These are phyloP conservation scores for Tanytarsus gracilentus DNA, from an alignment of 2,888 invertebrate genomes.

Conservation along the genomic window DNA sequence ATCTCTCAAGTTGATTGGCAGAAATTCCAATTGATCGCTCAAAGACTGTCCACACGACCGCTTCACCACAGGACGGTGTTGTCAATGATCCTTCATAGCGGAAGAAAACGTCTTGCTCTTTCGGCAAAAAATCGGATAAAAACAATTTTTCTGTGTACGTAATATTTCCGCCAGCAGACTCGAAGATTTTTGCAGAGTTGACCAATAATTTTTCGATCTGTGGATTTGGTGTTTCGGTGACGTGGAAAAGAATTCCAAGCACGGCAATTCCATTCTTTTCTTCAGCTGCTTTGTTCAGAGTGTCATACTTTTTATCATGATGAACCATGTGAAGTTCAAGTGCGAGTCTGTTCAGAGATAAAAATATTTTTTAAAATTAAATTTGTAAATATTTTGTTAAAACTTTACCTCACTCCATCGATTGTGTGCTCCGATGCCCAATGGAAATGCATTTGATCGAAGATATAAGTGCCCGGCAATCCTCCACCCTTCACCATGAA, in stretches of 20 bases:
- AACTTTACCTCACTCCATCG: slow-evolving; percentile 50
- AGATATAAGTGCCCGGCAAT: slow-evolving; percentile 48
- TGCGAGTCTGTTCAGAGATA: slow-evolving; percentile 44
- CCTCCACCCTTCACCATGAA: slow-evolving; percentile 49
- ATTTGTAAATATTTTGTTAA: background rate
- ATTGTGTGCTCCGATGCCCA: slow-evolving; percentile 78
- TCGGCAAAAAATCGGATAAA: slow-evolving; percentile 47
- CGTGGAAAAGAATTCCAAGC: slow-evolving; percentile 54
- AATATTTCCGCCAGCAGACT: slow-evolving; percentile 34
- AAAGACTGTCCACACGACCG: slow-evolving; percentile 64
- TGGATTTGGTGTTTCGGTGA: slow-evolving; percentile 30
- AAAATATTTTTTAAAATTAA: slow-evolving; percentile 2
- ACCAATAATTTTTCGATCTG: slow-evolving; percentile 33
- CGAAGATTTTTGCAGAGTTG: slow-evolving; percentile 34
- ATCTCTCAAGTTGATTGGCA: slow-evolving; percentile 42
- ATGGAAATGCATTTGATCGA: slow-evolving; percentile 74
- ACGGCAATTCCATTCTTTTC: slow-evolving; percentile 54
- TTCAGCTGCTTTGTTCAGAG: slow-evolving; percentile 46
- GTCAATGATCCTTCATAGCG: slow-evolving; percentile 66
- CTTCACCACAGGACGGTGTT: slow-evolving; percentile 63
- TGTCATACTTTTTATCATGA: slow-evolving; percentile 44
- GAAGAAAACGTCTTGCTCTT: slow-evolving; percentile 46
- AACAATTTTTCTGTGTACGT: slow-evolving; percentile 30
- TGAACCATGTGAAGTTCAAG: slow-evolving; percentile 61
- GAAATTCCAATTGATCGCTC: slow-evolving; percentile 48